phyloP scores from a whole-genome alignment of 2,113 vertebrate species.

The Tenebrosternarchus preto region DNA sequence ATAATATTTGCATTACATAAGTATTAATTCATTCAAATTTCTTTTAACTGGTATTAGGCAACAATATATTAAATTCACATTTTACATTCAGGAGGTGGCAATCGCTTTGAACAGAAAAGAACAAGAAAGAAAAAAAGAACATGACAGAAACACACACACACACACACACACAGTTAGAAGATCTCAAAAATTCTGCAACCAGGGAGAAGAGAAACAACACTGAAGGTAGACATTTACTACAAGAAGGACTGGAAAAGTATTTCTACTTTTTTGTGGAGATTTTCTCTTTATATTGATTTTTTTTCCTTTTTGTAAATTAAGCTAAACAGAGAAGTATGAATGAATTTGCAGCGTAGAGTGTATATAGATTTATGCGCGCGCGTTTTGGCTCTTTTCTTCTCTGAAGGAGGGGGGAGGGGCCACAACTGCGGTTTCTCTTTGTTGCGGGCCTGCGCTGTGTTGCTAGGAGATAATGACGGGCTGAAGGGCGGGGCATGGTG shows the following conservation, averaged over 20 bases:
- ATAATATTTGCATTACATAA: slow-evolving; percentile 46
- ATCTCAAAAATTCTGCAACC: not conserved
- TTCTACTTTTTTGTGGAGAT: slow-evolving; percentile 72
- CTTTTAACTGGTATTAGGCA: slow-evolving; percentile 8
- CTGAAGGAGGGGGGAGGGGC: slow-evolving; percentile 64
- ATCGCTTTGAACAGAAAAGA: slow-evolving; percentile 10
- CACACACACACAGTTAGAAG: not conserved
- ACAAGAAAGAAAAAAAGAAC: slow-evolving; percentile 2
- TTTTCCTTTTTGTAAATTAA: slow-evolving; percentile 70
- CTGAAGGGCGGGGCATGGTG: slow-evolving; percentile 91
- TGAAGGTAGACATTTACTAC: slow-evolving; percentile 15
- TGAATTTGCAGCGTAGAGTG: slow-evolving; percentile 72
- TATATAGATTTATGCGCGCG: slow-evolving; percentile 55
- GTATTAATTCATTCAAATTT: not conserved
- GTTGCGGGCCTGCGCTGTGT: slow-evolving; percentile 8
- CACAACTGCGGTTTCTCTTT: slow-evolving; percentile 52
- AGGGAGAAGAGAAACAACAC: not conserved
- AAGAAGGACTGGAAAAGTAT: slow-evolving; percentile 42
- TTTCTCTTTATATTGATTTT: slow-evolving; percentile 69
- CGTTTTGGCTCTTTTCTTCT: slow-evolving; percentile 77
- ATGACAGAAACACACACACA: slow-evolving; percentile 20
- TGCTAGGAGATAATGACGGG: slow-evolving; percentile 83
- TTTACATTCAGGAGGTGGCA: not conserved
- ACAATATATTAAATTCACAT: not conserved
- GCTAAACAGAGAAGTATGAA: slow-evolving; percentile 75